Base-by-base conservation (phyloP, 2,113 vertebrate species). In the Polypterus bichir region DNA sequence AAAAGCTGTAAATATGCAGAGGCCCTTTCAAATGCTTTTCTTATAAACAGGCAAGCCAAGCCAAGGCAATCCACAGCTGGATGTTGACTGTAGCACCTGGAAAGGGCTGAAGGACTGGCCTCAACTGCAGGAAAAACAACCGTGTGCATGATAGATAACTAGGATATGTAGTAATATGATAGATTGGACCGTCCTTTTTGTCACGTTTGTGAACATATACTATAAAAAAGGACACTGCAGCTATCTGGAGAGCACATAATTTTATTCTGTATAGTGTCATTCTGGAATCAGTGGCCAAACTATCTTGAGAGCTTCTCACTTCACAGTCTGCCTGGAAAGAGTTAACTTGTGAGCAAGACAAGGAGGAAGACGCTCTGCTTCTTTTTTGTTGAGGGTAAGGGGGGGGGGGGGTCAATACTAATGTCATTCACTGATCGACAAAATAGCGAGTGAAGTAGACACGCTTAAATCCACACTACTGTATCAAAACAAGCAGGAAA, bases 61-160 rank as follows among this genome's bases (percentile, higher is more conserved):
- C 68, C 62, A 27, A 27, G 27, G 27, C 27, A 27, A 2, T 27
- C 69, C 77, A 76, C 78, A 79, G 83, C 76, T 79, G 79, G 77
- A 76, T 65, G 65, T 72, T 73, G 79, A 71, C 70, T 76, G 72
- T 74, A 77, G 81, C 83, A 85, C 83, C 81, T 82, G 81, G 78
- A 68, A 51, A 67, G 70, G 74, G 76, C 66, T 61, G 67, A 74
- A 2, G 27, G 27, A 27, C 27, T 27, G 27, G 27, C 27, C 27
- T 27, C 27, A 27, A 27, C 27, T 27, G 27, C 27, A 27, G 27
- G 27, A 27, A 27, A 27, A 27, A 27, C 27, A 27, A 27, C 27
- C 27, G 27, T 27, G 27, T 27, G 27, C 27, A 27, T 27, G 27
- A 27, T 27, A 27, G 27, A 27, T 27, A 27, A 27, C 27, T 27